Evolutionary conservation across 2,888 invertebrate species (phyloP), one percentile per base, ranked within the genome.

Genomic region (Caradrina kadenii): DNA sequence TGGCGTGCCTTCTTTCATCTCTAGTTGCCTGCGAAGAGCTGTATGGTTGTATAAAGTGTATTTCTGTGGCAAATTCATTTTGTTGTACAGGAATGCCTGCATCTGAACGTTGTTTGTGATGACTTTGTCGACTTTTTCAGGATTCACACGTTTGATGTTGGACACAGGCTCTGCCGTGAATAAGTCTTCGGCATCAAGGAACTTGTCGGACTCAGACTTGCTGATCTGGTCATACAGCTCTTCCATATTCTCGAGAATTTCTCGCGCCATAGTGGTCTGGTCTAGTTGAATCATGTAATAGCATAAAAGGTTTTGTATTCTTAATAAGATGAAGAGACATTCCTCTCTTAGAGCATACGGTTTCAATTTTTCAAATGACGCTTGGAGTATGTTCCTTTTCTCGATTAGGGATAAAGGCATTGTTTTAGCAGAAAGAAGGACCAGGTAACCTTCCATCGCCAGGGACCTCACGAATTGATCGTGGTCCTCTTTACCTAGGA

Each of bases 31-130:
- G 62, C 96, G 93, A 15, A 97, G 90, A 60, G 96, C 96, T 61
- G 94, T 94, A 79, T 97, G 97, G 81, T 96, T 96, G 78, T 96
- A 96, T 19, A 94, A 83, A 8, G 96, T 96, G 79, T 96, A 96
- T 75, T 96, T 94, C 39, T 96, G 93, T 10, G 95, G 94, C 72
- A 96, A 80, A 65, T 96, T 96, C 58, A 96, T 85, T 86, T 96
- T 96, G 66, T 96, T 96, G 80, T 96, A 96, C 55, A 97, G 88
- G 92, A 96, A 97, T 5, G 96, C 96, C 82, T 97, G 93, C 96
- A 97, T 97, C 82, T 97, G 97, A 63, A 97, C 91, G 82, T 97
- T 97, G 82, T 96, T 97, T 1, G 96, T 96, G 48, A 96, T 94
- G 4, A 97, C 90, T 83, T 96, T 96, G 79, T 96, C 96, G 22